These are phyloP conservation scores for Chondrilla cf. caribensis DNA, from an alignment of 37 sponge, comb jelly and placozoan genomes.

Conservation along the genomic window DNA sequence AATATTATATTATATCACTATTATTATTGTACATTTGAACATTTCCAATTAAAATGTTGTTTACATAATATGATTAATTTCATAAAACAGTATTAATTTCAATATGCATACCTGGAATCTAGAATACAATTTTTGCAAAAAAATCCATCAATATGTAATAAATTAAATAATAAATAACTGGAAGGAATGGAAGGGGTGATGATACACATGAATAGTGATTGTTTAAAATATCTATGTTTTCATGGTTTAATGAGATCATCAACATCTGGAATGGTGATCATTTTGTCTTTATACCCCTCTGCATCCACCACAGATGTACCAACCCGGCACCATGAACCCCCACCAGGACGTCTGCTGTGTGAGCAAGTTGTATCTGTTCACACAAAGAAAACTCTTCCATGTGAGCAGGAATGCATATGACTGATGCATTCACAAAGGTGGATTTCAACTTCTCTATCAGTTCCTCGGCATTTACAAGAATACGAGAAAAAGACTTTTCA, in stretches of 20 bases:
- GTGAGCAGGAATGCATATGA: constrained; percentile 24
- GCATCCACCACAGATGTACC: constrained; percentile 76
- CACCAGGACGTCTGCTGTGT: constrained; percentile 50
- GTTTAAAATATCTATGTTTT: too few species aligned
- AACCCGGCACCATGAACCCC: constrained; percentile 77
- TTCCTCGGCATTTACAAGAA: constrained; percentile 51
- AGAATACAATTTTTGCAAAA: too few species aligned
- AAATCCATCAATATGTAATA: too few species aligned
- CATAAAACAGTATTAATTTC: too few species aligned
- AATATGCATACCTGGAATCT: too few species aligned
- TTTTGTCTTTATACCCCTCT: constrained; percentile 7
- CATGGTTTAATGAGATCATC: background rate
- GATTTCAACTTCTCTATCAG: constrained; percentile 22
- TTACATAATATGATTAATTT: too few species aligned
- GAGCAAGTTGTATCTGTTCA: constrained; percentile 44
- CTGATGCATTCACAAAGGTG: constrained; percentile 26
- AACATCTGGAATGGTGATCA: constrained; percentile 10
- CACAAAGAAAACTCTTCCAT: constrained; percentile 55
- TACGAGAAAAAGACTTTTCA: constrained; percentile 24
- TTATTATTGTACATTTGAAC: background rate
- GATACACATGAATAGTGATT: too few species aligned
- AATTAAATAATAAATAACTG: too few species aligned
- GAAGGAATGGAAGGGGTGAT: too few species aligned
- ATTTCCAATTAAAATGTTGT: too few species aligned
- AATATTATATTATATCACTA: too few species aligned